Evolutionary conservation across 2,797 vertebrate genomes (phyloP), one percentile per base, ranked within the genome.

Genomic region (Pseudochromis fuscus): DNA sequence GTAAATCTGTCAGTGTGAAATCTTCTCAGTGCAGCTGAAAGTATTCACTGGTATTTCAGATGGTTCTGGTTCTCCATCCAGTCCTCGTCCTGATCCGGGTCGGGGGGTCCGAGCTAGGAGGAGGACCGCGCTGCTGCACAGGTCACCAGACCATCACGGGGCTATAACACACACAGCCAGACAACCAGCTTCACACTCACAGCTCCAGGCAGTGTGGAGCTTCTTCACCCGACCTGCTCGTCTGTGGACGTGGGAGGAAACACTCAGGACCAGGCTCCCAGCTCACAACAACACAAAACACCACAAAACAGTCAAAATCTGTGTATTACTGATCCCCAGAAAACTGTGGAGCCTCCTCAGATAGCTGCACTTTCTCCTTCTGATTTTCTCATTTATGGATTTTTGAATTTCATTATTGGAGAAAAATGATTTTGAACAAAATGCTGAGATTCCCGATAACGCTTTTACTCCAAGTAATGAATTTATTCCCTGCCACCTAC

Each of bases 401-500:
- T 24, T 65, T 51, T 40, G 0, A 15, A 25, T 16, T 25, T 7
- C 13, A 23, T 9, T 4, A 12, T 53, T 15, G 12, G n/a, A 42
- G 3, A 52, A 3, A 66, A 31, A 60, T 19, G 46, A 63, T 44
- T 30, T 60, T 28, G 21, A 40, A 19, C 2, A 53, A 42, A 59
- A 37, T n/a, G n/a, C 42, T 37, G 18, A 30, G 28, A 67, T 53
- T 33, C 38, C n/a, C 30, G 23, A 76, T 35, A 28, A 45, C 0
- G 7, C 61, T 55, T 76, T 80, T 42, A 60, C 30, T 27, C 19
- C 46, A 63, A 27, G 46, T 65, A 74, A 68, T 75, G 25, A 49
- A 79, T 69, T 75, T 48, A 68, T 79, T 73, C 63, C 71, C 15
- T 19, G 48, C 48, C 70, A 78, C 75, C 75, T 67, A 52, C 74